These are phyloP conservation scores for Peromyscus eremicus DNA, from an alignment of 2,797 vertebrate species.

Conservation along the genomic window DNA sequence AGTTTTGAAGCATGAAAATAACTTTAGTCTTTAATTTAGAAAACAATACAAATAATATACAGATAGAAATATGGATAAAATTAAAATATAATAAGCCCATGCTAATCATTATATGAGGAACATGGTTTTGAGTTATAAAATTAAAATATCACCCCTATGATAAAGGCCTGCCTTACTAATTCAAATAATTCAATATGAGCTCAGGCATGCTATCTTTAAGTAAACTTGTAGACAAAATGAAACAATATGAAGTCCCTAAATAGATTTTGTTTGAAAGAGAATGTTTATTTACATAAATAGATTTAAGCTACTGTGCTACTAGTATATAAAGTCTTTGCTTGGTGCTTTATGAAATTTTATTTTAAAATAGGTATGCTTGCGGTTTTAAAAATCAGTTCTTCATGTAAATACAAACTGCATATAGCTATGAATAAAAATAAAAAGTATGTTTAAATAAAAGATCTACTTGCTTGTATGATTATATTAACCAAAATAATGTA, in stretches of 20 bases:
- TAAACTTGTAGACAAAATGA: conserved; percentile 1
- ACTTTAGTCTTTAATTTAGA: conserved; percentile 39
- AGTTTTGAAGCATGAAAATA: conserved; percentile 14
- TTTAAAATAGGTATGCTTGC: not conserved
- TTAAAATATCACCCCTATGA: not conserved
- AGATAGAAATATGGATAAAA: not conserved
- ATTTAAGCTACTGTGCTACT: conserved; percentile 36
- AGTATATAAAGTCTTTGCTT: conserved; percentile 13
- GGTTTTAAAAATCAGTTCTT: conserved; percentile 16
- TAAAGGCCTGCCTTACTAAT: not conserved
- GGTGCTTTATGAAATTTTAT: not conserved
- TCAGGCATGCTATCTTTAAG: not conserved
- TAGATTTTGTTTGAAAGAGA: conserved; percentile 9
- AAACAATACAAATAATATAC: not conserved
- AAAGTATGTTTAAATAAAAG: conserved; percentile 11
- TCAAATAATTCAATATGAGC: conserved; percentile 14
- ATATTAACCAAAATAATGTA: conserved; percentile 26
- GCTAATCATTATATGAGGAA: not conserved
- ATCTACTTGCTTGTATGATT: not conserved
- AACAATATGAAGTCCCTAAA: not conserved
- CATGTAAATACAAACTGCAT: not conserved
- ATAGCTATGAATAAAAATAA: not conserved
- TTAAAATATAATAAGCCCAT: not conserved
- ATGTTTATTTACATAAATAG: conserved; percentile 38
- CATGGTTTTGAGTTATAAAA: conserved; percentile 17